phyloP scores from a whole-genome alignment of 2,888 invertebrate species.

The Steinernema carpocapsae region DNA sequence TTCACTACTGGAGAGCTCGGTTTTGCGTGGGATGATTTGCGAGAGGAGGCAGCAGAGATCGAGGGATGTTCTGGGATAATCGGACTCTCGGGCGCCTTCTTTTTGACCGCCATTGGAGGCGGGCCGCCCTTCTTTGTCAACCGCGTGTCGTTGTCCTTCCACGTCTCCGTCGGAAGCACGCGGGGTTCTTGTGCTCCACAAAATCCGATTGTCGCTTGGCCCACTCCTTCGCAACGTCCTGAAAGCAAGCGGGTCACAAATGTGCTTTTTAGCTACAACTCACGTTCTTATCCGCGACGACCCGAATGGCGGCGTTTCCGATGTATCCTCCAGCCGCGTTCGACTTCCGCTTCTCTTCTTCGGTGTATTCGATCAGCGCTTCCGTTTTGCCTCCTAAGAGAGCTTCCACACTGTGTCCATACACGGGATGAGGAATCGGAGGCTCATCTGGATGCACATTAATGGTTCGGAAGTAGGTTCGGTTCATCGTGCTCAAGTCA shows the following conservation, averaged over 20 bases:
- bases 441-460: background rate
- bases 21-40: too few relatives aligned
- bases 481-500: background rate
- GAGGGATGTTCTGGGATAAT: too few relatives aligned
- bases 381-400: conserved; percentile 14
- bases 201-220: background rate
- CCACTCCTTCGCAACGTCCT: conserved; percentile 12
- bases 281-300: background rate
- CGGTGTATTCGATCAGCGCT: conserved; percentile 4
- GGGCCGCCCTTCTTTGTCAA: background rate
- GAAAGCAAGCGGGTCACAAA: background rate
- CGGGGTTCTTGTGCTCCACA: background rate
- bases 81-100: too few relatives aligned
- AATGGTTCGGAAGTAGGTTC: background rate
- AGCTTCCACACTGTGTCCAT: background rate
- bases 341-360: conserved; percentile 6
- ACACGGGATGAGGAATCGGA: background rate
- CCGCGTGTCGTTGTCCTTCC: background rate
- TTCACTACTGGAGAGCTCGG: too few relatives aligned
- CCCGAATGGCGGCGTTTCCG: background rate
- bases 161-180: background rate
- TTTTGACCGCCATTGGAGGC: background rate
- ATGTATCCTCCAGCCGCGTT: background rate
- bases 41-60: too few relatives aligned
- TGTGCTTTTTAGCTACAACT: background rate